Conservation (phyloP, 1,140 invertebrate genomes). For the Caenorhabditis tropicalis region DNA sequence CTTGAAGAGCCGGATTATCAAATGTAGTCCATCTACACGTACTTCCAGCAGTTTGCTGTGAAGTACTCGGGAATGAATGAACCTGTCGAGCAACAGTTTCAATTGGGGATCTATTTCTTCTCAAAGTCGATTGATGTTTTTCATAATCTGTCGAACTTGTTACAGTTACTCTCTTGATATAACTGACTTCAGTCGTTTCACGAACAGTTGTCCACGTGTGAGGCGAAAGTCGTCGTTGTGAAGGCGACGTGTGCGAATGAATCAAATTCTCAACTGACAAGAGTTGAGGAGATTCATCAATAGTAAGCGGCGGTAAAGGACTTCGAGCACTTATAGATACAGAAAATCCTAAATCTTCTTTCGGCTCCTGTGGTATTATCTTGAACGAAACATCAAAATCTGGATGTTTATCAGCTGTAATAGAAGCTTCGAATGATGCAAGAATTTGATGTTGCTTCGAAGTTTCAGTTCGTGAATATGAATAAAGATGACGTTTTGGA, state of each 20-base stretch:
- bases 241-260: slow-evolving; percentile 17
- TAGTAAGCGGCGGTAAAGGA: slow-evolving; percentile 9
- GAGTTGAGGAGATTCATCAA: slow-evolving; percentile 43
- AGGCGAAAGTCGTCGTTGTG: slow-evolving; percentile 19
- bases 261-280: slow-evolving; percentile 40
- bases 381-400: slow-evolving; percentile 22
- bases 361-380: background rate
- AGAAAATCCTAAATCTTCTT: slow-evolving; percentile 45
- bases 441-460: background rate
- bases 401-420: slow-evolving; percentile 16
- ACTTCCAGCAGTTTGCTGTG: background rate
- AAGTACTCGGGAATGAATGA: slow-evolving; percentile 36
- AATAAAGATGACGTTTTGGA: background rate
- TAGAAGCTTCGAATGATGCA: no score
- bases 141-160: slow-evolving; percentile 24
- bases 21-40: slow-evolving; percentile 29
- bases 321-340: slow-evolving; percentile 46
- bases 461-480: background rate
- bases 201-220: slow-evolving; percentile 53
- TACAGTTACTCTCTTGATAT: slow-evolving; percentile 50
- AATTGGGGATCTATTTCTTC: slow-evolving; percentile 8
- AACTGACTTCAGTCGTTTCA: slow-evolving; percentile 47
- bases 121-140: background rate
- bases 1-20: slow-evolving; percentile 38
- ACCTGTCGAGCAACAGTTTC: slow-evolving; percentile 1